These are phyloP conservation scores for Thamnophis sirtalis DNA, from an alignment of 2,113 vertebrate species.

Conservation along the genomic window DNA sequence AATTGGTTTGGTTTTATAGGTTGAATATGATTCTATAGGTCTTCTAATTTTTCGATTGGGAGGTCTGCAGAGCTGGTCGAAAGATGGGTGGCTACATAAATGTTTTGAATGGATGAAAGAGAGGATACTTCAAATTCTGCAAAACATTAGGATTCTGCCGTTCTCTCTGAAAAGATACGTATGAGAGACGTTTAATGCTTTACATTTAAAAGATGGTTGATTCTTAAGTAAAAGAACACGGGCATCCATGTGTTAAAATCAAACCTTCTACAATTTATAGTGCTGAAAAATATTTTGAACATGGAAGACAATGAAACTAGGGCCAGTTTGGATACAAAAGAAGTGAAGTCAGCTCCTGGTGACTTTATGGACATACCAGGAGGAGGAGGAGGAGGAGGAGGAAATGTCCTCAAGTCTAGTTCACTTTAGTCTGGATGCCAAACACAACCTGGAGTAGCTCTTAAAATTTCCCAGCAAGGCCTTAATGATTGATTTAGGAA, in stretches of 20 bases:
- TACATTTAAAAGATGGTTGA: not conserved
- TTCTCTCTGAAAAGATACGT: not conserved
- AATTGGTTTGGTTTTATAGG: too few species aligned
- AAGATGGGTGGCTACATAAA: too few species aligned
- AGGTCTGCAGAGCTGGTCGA: too few species aligned
- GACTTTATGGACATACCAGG: not conserved
- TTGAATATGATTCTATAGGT: too few species aligned
- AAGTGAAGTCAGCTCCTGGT: not conserved
- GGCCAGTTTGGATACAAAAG: not conserved
- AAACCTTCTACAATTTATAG: not conserved
- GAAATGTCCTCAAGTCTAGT: too few species aligned
- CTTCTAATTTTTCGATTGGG: too few species aligned
- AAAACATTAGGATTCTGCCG: not conserved
- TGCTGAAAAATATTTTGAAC: not conserved
- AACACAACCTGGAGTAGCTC: constrained; percentile 47
- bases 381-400: too few species aligned
- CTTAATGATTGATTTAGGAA: constrained; percentile 38
- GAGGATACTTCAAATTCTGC: not conserved
- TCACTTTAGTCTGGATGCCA: constrained; percentile 36
- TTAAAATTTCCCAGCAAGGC: constrained; percentile 49
- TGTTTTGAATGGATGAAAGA: too few species aligned
- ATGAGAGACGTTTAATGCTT: not conserved
- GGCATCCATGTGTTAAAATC: not conserved
- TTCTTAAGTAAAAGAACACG: not conserved
- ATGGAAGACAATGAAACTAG: not conserved